Base-by-base conservation (phyloP, 2,113 vertebrate genomes). In the Tiliqua scincoides region DNA sequence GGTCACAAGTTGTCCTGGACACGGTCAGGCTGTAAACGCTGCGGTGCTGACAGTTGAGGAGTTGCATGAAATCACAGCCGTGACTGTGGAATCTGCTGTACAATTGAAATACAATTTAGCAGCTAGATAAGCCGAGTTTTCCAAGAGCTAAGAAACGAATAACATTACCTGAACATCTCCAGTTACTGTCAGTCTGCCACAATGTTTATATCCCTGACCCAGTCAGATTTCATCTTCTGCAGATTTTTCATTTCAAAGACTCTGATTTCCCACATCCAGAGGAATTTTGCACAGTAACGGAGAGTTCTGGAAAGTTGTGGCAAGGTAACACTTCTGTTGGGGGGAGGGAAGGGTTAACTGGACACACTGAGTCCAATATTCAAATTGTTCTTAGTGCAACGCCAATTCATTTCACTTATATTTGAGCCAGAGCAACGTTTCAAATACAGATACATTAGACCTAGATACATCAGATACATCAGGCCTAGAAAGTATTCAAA, bases 61-160 rank as follows among this genome's bases (percentile, higher is more conserved):
- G 82, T 54, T 86, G 79, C 20, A 61, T 91, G 83, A 88, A 6
- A 52, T 84, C 82, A 82, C 59, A 79, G 77, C 10, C 30, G 43
- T 52, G 54, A 86, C 30, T 88, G 20, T 79, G 74, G 76, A 78
- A 77, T 35, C 88, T 52, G 25, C 54, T 68, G 81, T n/a, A 65
- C 82, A 93, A 87, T 88, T 87, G 74, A 93, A 93, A 75, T 80
- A 85, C 78, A 79, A 83, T 32, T 30, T 62, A 65, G 40, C 25
- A 74, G 59, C 18, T 74, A 1, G 43, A 62, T 68, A 57, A 68
- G 62, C 17, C 25, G 59, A 32, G 25, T 68, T 85, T 78, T 77
- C 52, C 43, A 62, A 57, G 15, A 77, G 63, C 63, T 48, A 57
- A 77, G 8, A 35, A 73, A 85, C 65, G 11, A 85, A 77, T 59